Conservation (phyloP, 2,113 vertebrate genomes). For the Dromas ardeola region DNA sequence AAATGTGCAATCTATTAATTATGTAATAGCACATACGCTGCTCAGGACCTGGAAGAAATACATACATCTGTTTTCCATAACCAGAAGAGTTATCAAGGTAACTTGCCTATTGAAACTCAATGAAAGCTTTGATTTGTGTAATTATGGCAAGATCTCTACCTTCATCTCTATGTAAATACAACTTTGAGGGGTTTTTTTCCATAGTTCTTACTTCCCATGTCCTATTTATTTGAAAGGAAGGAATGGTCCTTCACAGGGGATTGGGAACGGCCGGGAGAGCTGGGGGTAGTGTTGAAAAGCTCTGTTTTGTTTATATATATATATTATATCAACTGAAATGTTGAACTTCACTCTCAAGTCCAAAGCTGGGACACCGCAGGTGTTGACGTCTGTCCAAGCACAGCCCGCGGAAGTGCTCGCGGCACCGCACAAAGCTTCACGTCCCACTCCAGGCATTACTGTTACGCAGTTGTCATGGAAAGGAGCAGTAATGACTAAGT, state of each 20-base stretch:
- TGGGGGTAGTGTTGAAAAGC: background rate
- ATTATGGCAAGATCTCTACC: slow-evolving; percentile 25
- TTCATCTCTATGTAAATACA: slow-evolving; percentile 15
- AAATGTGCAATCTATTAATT: slow-evolving; percentile 30
- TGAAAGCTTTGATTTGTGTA: slow-evolving; percentile 58
- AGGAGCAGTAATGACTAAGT: background rate
- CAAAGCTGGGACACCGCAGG: background rate
- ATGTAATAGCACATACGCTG: slow-evolving; percentile 13
- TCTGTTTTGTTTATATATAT: fast-evolving
- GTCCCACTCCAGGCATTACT: fast-evolving
- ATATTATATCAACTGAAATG: fast-evolving
- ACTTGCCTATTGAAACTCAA: slow-evolving; percentile 47
- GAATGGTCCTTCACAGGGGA: background rate
- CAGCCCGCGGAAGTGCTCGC: fast-evolving
- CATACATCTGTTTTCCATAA: slow-evolving; percentile 20
- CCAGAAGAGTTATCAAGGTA: slow-evolving; percentile 43
- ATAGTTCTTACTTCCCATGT: background rate
- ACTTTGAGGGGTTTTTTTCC: background rate
- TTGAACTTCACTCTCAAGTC: fast-evolving
- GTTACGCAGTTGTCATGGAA: background rate
- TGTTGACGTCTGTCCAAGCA: fast-evolving
- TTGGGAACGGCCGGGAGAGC: background rate
- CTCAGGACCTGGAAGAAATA: slow-evolving; percentile 38
- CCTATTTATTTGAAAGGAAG: background rate
- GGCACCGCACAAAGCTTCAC: fast-evolving